Conservation (phyloP, 1,140 invertebrate species). For the Hesperophylax magnus region DNA sequence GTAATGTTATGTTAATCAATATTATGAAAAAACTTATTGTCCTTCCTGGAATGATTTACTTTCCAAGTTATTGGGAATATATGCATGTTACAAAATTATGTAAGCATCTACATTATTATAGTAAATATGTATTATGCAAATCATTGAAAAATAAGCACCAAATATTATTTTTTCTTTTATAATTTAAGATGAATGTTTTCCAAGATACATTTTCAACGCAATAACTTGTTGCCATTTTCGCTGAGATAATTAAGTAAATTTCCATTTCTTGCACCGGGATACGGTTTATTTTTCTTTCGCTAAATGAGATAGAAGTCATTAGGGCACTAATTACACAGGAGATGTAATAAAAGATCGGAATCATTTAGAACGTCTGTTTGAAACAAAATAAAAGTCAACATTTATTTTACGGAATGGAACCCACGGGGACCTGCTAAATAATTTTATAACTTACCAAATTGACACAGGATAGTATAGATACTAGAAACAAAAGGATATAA, state of each 20-base stretch:
- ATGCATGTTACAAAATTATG: too few relatives aligned
- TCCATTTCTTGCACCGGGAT: neutral
- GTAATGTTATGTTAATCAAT: too few relatives aligned
- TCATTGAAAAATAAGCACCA: too few relatives aligned
- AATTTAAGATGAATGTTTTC: too few relatives aligned
- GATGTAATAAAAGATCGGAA: slow-evolving; percentile 42
- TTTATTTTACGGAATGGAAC: slow-evolving; percentile 6
- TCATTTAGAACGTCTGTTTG: slow-evolving; percentile 23
- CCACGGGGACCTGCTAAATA: neutral
- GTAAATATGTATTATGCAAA: too few relatives aligned
- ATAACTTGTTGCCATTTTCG: neutral
- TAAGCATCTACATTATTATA: too few relatives aligned
- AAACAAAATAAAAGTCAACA: slow-evolving; percentile 36
- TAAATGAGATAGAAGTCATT: slow-evolving; percentile 1
- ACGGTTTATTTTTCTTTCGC: slow-evolving; percentile 19
- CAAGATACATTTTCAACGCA: too few relatives aligned
- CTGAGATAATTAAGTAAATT: slow-evolving; percentile 4
- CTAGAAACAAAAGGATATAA: too few relatives aligned
- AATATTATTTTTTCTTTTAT: too few relatives aligned
- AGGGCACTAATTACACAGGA: slow-evolving; percentile 32
- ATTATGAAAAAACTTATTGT: too few relatives aligned
- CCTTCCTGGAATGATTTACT: too few relatives aligned
- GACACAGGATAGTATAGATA: neutral
- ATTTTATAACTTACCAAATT: neutral
- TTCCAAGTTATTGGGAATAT: too few relatives aligned